A percentile compares a stretch with the other conserved stretches of the same genome.
Evolutionary conservation across 2,113 vertebrate genomes (phyloP).

Genomic region (Rhagologus leucostigma): DNA sequence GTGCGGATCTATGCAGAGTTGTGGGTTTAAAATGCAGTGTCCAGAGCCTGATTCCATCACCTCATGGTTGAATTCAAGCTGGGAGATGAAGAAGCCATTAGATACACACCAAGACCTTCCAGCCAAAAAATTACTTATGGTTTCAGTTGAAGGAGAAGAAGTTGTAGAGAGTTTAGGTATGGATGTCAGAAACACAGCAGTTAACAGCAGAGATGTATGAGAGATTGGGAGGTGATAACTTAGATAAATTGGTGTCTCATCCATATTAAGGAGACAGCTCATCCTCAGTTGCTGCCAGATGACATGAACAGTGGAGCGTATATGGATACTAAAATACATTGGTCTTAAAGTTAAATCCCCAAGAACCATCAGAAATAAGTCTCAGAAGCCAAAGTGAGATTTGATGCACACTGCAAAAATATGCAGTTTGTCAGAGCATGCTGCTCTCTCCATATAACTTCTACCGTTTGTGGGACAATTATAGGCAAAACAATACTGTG

Average conservation of each 20-base stretch:
- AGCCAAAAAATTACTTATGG: constrained; percentile 50
- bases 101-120: neutral
- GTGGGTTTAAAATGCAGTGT: neutral
- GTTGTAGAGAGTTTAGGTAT: constrained; percentile 26
- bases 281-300: constrained; percentile 19
- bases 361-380: constrained; percentile 49
- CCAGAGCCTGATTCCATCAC: neutral
- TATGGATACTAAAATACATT: constrained; percentile 56
- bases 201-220: constrained; percentile 50
- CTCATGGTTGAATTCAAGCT: neutral
- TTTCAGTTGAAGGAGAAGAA: constrained; percentile 47
- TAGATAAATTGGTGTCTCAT: constrained; percentile 64
- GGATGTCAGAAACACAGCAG: constrained; percentile 55
- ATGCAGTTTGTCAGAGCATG: constrained; percentile 36
- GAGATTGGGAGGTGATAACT: constrained; percentile 58
- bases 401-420: constrained; percentile 44
- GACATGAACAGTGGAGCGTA: constrained; percentile 21
- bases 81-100: constrained; percentile 33
- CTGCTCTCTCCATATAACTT: constrained; percentile 48
- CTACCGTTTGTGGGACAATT: constrained; percentile 59
- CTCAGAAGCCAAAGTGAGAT: constrained; percentile 37
- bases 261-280: constrained; percentile 63
- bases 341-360: constrained; percentile 66
- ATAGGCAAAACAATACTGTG: constrained; percentile 55
- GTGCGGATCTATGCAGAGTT: neutral